phyloP scores from a whole-genome alignment of 2,113 vertebrate species.

The Alectura lathami region DNA sequence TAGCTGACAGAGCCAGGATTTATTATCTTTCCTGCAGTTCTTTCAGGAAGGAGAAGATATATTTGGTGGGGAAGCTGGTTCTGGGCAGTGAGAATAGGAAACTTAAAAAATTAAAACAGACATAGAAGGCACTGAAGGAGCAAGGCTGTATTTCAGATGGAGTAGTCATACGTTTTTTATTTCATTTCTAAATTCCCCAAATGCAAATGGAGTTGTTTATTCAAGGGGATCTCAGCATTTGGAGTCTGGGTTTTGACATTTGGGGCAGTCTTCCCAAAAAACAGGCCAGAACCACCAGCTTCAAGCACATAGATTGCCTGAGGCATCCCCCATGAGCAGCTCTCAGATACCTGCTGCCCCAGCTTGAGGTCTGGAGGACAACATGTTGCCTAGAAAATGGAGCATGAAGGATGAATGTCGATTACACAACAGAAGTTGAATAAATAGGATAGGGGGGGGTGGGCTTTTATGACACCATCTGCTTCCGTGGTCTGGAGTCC shows the following conservation, averaged over 20 bases:
- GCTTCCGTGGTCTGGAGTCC: constrained; percentile 40
- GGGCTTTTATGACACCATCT: constrained; percentile 62
- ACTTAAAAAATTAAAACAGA: not conserved
- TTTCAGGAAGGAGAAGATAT: not conserved
- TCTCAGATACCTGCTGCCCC: not conserved
- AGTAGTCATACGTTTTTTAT: not conserved
- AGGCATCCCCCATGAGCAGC: not conserved
- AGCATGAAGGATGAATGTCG: not conserved
- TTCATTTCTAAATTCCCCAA: not conserved
- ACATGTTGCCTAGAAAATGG: not conserved
- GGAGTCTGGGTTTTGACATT: not conserved
- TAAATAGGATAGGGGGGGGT: constrained; percentile 7
- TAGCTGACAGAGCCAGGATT: not conserved
- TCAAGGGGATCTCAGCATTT: not conserved
- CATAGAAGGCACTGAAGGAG: not conserved
- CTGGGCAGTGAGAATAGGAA: not conserved
- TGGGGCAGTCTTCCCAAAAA: not conserved
- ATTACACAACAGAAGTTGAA: not conserved
- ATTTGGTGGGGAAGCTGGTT: not conserved
- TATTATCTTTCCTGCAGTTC: not conserved
- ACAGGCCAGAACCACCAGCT: not conserved
- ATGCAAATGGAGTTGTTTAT: not conserved
- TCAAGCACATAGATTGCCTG: fast-evolving
- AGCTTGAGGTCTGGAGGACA: not conserved
- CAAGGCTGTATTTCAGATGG: not conserved